Evolutionary conservation across 2,888 invertebrate genomes (phyloP).

Genomic region (Parapristionchus giblindavisi): DNA sequence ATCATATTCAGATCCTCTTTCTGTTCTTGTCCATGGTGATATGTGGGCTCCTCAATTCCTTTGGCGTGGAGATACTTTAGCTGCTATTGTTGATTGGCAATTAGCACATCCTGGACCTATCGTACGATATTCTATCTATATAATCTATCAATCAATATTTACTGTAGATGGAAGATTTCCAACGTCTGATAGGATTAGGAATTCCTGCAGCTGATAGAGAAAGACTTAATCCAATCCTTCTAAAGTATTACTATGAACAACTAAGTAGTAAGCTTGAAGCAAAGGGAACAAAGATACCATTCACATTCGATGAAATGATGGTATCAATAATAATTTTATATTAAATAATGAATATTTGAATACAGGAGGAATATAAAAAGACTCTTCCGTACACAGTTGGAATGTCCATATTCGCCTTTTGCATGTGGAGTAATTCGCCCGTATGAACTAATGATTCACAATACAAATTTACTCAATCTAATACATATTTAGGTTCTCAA

Average conservation of each 20-base stretch:
- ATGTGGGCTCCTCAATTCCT: slow-evolving; percentile 39
- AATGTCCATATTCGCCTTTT: slow-evolving; percentile 36
- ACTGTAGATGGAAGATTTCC: slow-evolving; percentile 30
- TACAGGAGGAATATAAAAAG: slow-evolving; percentile 27
- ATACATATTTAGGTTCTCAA: slow-evolving; percentile 19
- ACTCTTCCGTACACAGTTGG: slow-evolving; percentile 20
- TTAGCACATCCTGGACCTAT: slow-evolving; percentile 2
- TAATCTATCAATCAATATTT: neutral
- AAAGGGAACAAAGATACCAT: slow-evolving; percentile 13
- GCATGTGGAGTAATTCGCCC: slow-evolving; percentile 35
- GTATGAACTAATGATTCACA: neutral
- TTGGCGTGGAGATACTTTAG: slow-evolving; percentile 37
- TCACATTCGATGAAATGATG: slow-evolving; percentile 25
- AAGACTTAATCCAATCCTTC: slow-evolving; percentile 8
- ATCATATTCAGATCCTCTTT: slow-evolving; percentile 23
- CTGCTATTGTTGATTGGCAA: slow-evolving; percentile 39
- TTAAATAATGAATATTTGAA: neutral
- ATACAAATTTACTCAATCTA: neutral
- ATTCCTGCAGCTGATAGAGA: neutral
- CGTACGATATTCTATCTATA: too few species aligned
- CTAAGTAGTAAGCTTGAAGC: slow-evolving; percentile 4
- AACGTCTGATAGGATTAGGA: slow-evolving; percentile 4
- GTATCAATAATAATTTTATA: neutral
- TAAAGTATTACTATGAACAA: slow-evolving; percentile 34
- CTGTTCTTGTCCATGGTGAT: slow-evolving; percentile 36